Conservation (phyloP, 2,113 vertebrate genomes). For the Dipodomys merriami region DNA sequence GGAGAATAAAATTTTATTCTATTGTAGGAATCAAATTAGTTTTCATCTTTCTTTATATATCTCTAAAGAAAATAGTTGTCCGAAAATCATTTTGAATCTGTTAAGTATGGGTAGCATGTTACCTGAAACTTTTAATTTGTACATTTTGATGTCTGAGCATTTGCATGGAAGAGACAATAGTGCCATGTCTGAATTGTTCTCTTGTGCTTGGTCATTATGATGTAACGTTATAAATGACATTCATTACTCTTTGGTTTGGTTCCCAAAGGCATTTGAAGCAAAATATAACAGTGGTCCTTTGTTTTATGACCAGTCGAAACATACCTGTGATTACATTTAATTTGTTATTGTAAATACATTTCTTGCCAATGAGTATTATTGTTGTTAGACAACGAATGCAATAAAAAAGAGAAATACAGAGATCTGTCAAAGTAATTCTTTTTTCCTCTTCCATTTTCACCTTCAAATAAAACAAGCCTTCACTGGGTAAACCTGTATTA, state of each 20-base stretch:
- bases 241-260: constrained; percentile 76
- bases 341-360: constrained; percentile 91
- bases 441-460: constrained; percentile 63
- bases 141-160: constrained; percentile 85
- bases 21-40: constrained; percentile 85
- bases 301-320: constrained; percentile 85
- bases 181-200: constrained; percentile 85
- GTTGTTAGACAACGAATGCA: constrained; percentile 92
- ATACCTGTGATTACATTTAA: constrained; percentile 85
- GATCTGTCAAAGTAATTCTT: constrained; percentile 70
- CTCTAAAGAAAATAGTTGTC: constrained; percentile 76
- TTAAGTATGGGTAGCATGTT: constrained; percentile 85
- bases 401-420: constrained; percentile 87
- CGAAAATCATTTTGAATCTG: constrained; percentile 74
- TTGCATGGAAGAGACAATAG: constrained; percentile 89
- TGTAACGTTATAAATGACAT: constrained; percentile 81
- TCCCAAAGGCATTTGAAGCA: constrained; percentile 81
- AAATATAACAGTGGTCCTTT: constrained; percentile 80
- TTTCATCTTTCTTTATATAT: constrained; percentile 81
- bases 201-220: constrained; percentile 86
- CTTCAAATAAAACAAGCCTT: constrained; percentile 70
- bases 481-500: constrained; percentile 55
- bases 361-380: constrained; percentile 90
- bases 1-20: constrained; percentile 76
- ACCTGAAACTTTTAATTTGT: constrained; percentile 83